Evolutionary conservation across 2,888 invertebrate species (phyloP).

Genomic region (Macaria notata): DNA sequence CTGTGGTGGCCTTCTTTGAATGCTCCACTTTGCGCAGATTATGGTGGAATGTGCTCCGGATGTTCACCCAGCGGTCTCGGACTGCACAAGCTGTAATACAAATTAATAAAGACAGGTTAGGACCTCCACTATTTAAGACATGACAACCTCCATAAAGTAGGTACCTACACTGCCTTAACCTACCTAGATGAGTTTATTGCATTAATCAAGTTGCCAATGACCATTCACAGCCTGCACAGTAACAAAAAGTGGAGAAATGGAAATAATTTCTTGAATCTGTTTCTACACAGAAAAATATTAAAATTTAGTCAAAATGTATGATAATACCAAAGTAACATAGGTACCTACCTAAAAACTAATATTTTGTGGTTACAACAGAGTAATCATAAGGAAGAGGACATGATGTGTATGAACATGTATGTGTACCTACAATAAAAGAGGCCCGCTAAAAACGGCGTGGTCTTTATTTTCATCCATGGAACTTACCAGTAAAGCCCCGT

Average conservation of each 20-base stretch:
- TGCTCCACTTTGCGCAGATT: conserved; percentile 64
- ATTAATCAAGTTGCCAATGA: too few relatives aligned
- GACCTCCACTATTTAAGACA: not conserved
- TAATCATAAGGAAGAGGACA: too few relatives aligned
- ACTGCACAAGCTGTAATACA: conserved; percentile 60
- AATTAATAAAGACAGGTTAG: not conserved
- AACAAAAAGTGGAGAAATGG: not conserved
- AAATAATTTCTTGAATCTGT: not conserved
- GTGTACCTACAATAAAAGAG: not conserved
- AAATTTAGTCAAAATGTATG: too few relatives aligned
- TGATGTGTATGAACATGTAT: not conserved
- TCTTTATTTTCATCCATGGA: not conserved
- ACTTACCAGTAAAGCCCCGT: conserved; percentile 67
- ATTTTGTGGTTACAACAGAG: too few relatives aligned
- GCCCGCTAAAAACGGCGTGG: not conserved
- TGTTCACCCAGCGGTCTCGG: conserved; percentile 74
- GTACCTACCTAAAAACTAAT: too few relatives aligned
- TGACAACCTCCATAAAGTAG: not conserved
- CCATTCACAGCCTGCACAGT: not conserved
- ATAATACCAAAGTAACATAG: too few relatives aligned
- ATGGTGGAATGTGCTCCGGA: conserved; percentile 72
- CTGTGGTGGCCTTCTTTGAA: conserved; percentile 52
- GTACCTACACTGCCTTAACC: not conserved
- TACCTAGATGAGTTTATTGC: too few relatives aligned
- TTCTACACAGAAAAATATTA: too few relatives aligned